Evolutionary conservation across 2,113 vertebrate genomes (phyloP).

Genomic region (Cyprinodon tularosa): DNA sequence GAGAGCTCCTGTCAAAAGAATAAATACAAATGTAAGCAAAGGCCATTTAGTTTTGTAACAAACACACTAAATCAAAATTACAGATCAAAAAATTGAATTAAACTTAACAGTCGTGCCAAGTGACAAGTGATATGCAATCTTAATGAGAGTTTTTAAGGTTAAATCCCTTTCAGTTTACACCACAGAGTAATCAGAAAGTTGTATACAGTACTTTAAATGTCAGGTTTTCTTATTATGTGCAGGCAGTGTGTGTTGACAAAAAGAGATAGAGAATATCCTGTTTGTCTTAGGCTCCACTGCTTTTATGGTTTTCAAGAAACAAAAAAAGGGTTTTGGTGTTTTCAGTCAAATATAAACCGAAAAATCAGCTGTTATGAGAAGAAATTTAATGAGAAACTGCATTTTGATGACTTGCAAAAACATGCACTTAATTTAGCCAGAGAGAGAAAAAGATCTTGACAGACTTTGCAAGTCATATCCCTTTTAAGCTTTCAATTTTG

Average conservation of each 20-base stretch:
- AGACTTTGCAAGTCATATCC: too few relatives aligned
- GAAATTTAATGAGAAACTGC: too few relatives aligned
- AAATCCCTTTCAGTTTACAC: neutral
- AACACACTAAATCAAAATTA: neutral
- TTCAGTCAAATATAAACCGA: too few relatives aligned
- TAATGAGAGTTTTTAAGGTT: neutral
- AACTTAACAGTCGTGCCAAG: neutral
- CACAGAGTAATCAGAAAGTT: neutral
- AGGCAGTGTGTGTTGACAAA: neutral
- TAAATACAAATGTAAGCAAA: neutral
- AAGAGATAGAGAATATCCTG: neutral
- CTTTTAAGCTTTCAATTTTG: too few relatives aligned
- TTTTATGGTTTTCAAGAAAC: neutral
- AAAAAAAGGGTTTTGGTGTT: neutral
- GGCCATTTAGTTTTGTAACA: neutral
- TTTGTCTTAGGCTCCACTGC: too few relatives aligned
- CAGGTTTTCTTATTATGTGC: neutral
- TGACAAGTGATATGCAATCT: too few relatives aligned
- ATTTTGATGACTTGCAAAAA: too few relatives aligned
- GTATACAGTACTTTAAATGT: neutral
- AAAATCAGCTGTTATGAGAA: too few relatives aligned
- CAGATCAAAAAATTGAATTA: neutral
- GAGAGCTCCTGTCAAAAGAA: constrained; percentile 85
- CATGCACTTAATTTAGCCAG: too few relatives aligned
- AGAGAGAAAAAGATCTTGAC: too few relatives aligned